Evolutionary conservation across 2,113 vertebrate genomes (phyloP), one percentile per base, ranked within the genome.

Genomic region (Cacatua alba): DNA sequence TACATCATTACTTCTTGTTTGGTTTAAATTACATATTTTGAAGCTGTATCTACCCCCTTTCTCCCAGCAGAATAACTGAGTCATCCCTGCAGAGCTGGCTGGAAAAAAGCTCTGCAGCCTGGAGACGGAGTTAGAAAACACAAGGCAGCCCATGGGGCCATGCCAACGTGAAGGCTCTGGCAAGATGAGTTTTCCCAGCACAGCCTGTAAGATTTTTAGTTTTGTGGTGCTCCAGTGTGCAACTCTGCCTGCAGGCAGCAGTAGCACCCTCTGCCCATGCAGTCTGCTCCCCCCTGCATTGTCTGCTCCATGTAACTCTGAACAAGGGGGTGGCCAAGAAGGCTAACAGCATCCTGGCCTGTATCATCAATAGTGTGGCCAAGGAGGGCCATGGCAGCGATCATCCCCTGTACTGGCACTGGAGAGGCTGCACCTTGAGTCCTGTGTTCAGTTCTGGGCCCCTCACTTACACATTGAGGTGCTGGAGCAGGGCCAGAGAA

Each of bases 71-170:
- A 33, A 19, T 44, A 43, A n/a, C 28, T 25, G n/a, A 59, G 67
- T 55, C 59, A 43, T 25, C 16, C 8, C 26, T 29, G 21, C 7
- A 31, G 68, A 48, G 18, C 41, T 43, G 41, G 46, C 29, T 25
- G 48, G 48, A 86, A 48, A 52, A 43, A 80, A n/a, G 2, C 16
- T 26, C 33, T 37, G n/a, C 33, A 35, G 65, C 62, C 55, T 49
- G 21, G 48, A 81, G 76, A 37, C 18, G 0, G 1, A 52, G 29
- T n/a, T 8, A 33, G 21, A 28, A 43, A 77, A 64, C 53, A 53
- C 26, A 19, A 15, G 8, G 28, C 33, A 18, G 65, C 24, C 37
- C 11, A 43, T 1, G 1, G 57, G 28, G 17, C 39, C 0, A 3
- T 51, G 64, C 28, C 78, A 82, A 53, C 5, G 0, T 3, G 1